Evolutionary conservation across 1,140 invertebrate species (phyloP).

Genomic region (Ostrea denselamellosa): DNA sequence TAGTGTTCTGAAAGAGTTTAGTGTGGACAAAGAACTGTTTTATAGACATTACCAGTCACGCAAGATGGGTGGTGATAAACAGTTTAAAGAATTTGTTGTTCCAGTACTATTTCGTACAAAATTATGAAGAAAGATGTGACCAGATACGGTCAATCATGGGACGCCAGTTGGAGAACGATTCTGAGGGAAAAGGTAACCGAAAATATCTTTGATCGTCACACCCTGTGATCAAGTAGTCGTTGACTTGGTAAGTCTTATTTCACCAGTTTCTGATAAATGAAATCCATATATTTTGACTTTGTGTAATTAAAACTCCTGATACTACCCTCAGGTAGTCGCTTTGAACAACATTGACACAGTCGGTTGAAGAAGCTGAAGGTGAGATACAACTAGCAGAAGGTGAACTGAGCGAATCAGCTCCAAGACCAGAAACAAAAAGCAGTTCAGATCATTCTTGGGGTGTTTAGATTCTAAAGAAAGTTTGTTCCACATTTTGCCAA

Average conservation of each 20-base stretch:
- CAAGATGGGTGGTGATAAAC: conserved; percentile 22
- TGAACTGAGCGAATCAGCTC: too few relatives aligned
- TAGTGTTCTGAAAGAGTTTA: not conserved
- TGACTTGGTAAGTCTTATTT: conserved; percentile 52
- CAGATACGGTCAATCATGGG: conserved; percentile 55
- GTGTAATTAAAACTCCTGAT: not conserved
- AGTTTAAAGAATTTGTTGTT: conserved; percentile 39
- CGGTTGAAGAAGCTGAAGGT: too few relatives aligned
- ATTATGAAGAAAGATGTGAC: conserved; percentile 54
- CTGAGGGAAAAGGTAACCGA: conserved; percentile 50
- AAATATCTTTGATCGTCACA: conserved; percentile 53
- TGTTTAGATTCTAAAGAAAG: conserved; percentile 53
- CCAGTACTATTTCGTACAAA: not conserved
- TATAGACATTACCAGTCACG: conserved; percentile 21
- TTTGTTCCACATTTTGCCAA: conserved; percentile 76
- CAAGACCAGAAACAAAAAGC: conserved; percentile 43
- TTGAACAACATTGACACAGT: too few relatives aligned
- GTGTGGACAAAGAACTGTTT: not conserved
- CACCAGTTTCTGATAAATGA: conserved; percentile 47
- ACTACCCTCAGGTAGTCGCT: not conserved
- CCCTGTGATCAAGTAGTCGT: conserved; percentile 56
- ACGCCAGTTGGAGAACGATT: conserved; percentile 56
- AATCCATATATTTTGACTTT: conserved; percentile 60
- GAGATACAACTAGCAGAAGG: too few relatives aligned
- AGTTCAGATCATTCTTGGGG: conserved; percentile 66